These are phyloP conservation scores for Noctua janthe DNA, from an alignment of 2,888 invertebrate genomes.

Conservation along the genomic window DNA sequence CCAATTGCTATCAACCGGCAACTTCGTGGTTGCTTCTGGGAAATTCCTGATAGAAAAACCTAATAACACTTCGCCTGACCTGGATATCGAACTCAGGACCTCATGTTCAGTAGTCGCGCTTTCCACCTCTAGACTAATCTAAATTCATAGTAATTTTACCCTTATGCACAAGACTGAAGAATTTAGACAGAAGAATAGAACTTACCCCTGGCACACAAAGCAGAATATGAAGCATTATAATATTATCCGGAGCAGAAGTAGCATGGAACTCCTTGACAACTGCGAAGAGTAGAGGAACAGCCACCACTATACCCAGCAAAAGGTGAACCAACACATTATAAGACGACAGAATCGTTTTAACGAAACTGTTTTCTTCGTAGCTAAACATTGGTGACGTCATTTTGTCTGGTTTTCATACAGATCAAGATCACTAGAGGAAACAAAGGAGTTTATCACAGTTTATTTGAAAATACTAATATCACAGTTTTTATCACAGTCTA, in stretches of 20 bases:
- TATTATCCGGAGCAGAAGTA: slow-evolving; percentile 42
- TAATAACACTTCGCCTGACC: background rate
- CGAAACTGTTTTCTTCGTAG: slow-evolving; percentile 41
- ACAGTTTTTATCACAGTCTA: slow-evolving; percentile 27
- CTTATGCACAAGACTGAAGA: background rate
- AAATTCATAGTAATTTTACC: background rate
- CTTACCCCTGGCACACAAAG: slow-evolving; percentile 63
- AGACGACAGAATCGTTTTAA: slow-evolving; percentile 43
- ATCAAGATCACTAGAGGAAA: background rate
- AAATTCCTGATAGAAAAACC: background rate
- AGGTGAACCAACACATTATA: slow-evolving; percentile 57
- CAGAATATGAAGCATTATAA: slow-evolving; percentile 55
- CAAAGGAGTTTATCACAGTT: slow-evolving; percentile 27
- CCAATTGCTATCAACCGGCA: background rate
- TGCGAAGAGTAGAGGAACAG: slow-evolving; percentile 54
- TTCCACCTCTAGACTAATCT: background rate
- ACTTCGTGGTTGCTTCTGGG: background rate
- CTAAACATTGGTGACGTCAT: slow-evolving; percentile 24
- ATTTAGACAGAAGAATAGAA: background rate
- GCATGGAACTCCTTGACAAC: slow-evolving; percentile 43
- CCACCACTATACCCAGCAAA: slow-evolving; percentile 53
- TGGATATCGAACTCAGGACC: background rate
- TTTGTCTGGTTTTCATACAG: background rate
- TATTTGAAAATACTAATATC: slow-evolving; percentile 5
- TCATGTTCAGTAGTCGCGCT: background rate